Conservation (phyloP, 2,888 invertebrate species). For the Stenodema calcarata region DNA sequence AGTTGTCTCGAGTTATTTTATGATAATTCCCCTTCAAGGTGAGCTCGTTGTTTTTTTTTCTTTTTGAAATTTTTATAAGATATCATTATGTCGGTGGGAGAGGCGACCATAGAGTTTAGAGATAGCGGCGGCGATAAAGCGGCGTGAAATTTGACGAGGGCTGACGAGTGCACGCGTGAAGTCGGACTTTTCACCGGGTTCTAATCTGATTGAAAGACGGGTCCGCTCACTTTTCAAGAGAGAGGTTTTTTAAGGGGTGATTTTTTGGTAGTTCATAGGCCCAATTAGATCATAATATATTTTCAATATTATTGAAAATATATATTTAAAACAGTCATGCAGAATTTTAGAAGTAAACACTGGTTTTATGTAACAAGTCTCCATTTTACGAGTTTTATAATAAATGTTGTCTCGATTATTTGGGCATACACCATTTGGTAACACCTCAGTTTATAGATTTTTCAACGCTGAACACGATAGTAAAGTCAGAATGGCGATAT, state of each 20-base stretch:
- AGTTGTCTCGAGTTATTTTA: background rate
- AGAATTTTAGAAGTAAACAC: no score
- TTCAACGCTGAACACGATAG: no score
- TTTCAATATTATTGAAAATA: no score
- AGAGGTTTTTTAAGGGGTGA: background rate
- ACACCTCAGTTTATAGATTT: no score
- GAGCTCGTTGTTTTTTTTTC: background rate
- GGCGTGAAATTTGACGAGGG: constrained; percentile 16
- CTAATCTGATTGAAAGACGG: background rate
- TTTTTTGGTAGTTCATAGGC: background rate
- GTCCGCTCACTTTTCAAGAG: background rate
- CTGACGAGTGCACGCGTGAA: background rate
- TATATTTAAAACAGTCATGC: no score
- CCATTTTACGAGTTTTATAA: no score
- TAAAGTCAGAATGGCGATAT: no score
- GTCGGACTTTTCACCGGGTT: background rate
- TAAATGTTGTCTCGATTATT: no score
- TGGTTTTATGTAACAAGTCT: no score
- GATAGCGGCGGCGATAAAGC: background rate
- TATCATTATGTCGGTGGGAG: background rate
- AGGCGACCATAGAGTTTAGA: background rate
- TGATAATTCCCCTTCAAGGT: background rate
- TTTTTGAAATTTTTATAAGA: background rate
- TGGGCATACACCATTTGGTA: no score
- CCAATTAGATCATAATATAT: no score